Percentiles rank a stretch among this genome's conserved stretches.
Conservation (phyloP, 2,113 vertebrate genomes). For the Atlantisia rogersi region DNA sequence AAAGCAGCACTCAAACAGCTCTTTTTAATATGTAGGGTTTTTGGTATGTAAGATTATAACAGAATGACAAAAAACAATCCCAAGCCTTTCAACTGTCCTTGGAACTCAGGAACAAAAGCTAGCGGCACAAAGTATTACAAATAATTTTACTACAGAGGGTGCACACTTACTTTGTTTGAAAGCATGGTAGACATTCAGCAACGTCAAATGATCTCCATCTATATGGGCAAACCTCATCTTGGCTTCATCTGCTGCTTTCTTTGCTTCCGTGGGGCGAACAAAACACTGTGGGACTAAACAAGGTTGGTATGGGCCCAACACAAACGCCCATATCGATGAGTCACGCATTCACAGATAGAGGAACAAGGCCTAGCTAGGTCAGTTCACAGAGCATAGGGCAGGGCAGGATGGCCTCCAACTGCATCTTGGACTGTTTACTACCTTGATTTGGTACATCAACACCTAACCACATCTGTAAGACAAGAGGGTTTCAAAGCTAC, state of each 20-base stretch:
- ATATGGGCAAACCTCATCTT: constrained; percentile 99
- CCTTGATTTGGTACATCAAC: constrained; percentile 88
- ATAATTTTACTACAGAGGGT: neutral
- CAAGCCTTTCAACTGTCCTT: neutral
- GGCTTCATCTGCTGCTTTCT: constrained; percentile 97
- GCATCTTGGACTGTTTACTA: constrained; percentile 88
- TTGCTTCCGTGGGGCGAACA: constrained; percentile 97
- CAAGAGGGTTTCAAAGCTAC: constrained; percentile 89
- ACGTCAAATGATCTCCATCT: constrained; percentile 97
- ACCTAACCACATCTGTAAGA: constrained; percentile 90
- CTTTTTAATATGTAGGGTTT: too few relatives aligned
- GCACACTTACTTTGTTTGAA: constrained; percentile 94
- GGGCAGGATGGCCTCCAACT: constrained; percentile 90
- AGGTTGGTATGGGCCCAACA: constrained; percentile 99
- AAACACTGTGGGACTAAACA: constrained; percentile 99
- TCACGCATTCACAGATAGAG: constrained; percentile 96
- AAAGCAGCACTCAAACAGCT: neutral
- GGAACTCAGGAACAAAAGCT: neutral
- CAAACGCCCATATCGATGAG: constrained; percentile 99
- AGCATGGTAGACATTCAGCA: constrained; percentile 98
- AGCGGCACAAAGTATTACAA: neutral
- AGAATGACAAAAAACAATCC: neutral
- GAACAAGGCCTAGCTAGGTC: constrained; percentile 97
- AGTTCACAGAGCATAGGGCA: constrained; percentile 92
- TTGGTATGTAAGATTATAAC: neutral